phyloP scores from a whole-genome alignment of 2,888 invertebrate genomes.

The Aphidoletes aphidimyza region DNA sequence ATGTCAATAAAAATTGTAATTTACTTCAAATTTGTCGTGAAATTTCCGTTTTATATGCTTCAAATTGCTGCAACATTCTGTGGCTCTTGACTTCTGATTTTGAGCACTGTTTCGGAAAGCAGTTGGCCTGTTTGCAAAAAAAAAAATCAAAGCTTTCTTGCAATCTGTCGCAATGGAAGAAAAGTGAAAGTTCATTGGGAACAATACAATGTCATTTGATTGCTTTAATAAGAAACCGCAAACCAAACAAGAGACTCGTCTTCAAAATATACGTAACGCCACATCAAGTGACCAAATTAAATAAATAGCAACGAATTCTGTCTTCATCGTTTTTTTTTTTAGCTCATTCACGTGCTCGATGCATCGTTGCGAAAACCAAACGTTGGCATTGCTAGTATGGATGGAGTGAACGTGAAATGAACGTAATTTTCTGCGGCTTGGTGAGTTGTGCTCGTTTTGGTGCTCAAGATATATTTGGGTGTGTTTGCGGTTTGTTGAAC shows the following conservation, averaged over 20 bases:
- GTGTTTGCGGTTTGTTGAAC: conserved; percentile 40
- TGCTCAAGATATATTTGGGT: conserved; percentile 24
- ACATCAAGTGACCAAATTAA: conserved; percentile 52
- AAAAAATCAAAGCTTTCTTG: too few relatives aligned
- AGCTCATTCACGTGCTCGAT: not conserved
- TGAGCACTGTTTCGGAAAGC: too few relatives aligned
- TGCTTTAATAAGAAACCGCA: not conserved
- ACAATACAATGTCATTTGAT: conserved; percentile 25
- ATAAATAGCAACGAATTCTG: conserved; percentile 39
- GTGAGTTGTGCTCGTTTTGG: conserved; percentile 1
- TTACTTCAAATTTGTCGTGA: not conserved
- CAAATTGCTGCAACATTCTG: not conserved
- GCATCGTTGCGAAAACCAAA: not conserved
- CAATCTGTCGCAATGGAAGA: too few relatives aligned
- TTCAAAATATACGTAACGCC: not conserved
- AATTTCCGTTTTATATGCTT: not conserved
- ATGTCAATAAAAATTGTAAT: conserved; percentile 16
- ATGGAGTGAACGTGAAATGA: not conserved
- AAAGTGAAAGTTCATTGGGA: conserved; percentile 31
- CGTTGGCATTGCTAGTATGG: not conserved
- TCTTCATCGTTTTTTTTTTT: not conserved
- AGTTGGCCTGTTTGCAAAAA: too few relatives aligned
- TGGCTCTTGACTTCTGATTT: too few relatives aligned
- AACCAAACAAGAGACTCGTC: conserved; percentile 21
- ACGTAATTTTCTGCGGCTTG: conserved; percentile 19